Base-by-base conservation (phyloP, 2,888 invertebrate genomes). In the Heteromyza rotundicornis region DNA sequence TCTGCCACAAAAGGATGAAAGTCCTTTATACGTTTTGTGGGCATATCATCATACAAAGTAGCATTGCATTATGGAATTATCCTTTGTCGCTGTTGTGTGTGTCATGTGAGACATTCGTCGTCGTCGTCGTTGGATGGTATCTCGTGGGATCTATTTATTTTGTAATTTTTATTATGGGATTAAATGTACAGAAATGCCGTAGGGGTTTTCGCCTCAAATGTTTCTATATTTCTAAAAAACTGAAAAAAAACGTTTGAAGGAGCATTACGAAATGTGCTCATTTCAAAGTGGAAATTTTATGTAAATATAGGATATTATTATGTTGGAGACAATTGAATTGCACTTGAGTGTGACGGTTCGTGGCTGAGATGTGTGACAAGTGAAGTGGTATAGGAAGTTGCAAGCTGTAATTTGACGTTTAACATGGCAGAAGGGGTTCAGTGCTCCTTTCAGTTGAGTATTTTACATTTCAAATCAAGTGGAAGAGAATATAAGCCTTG, bases 71-170 rank as follows among this genome's bases (percentile, higher is more conserved):
- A 77, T 74, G 71, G 77, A 76, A 77, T 80, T 77, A 80, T 78
- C 79, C 80, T 80, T 78, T 75, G 74, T 71, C 70, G 69, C 70
- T 56, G 5, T 47, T 47, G 27, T n/a, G n/a, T 65, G 66, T 76
- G 79, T 79, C 77, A 80, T 78, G 71, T 73, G 80, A 80, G 80
- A 78, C 78, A 71, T 10, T 27, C 27, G 7, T 27, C 65, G 67
- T 64, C 68, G 64, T 66, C 73, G 74, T 64, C 74, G 70, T n/a
- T n/a, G n/a, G n/a, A n/a, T 53, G 57, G 55, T 62, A 65, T 68
- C 76, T 74, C 78, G 73, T 66, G 77, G 78, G 78, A 78, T 78
- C 75, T 72, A 78, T 78, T 78, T 77, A 73, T 71, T 77, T 77
- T 64, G 74, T 70, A 78, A 77, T 78, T 75, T 73, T 74, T 68